Base-by-base conservation (phyloP, 1,140 invertebrate species). In the Cherax quadricarinatus region DNA sequence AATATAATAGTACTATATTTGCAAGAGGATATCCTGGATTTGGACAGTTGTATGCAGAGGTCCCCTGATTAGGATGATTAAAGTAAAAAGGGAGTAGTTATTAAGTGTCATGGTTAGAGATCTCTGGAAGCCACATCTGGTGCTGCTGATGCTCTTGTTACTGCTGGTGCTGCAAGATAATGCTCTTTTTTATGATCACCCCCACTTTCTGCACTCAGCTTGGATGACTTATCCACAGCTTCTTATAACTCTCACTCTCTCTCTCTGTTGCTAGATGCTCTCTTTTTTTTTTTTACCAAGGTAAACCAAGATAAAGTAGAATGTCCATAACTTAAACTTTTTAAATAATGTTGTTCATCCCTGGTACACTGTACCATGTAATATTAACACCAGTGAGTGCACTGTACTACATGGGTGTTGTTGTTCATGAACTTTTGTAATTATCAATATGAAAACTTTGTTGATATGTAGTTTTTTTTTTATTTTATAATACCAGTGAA, bases 121-220 rank as follows among this genome's bases (percentile, higher is more conserved):
- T 12, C 30, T n/a, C 70, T n/a, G 14, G n/a, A 53, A 83, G 81
- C 81, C 81, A 83, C 81, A 83, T 57, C 70, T 75, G 70, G 16
- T 75, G 70, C 81, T 83, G 81, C 80, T 81, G 80, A 81, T 81
- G 80, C 80, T 51, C 51, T 5, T 57, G 81, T 51, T 57, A 57
- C 51, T 83, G 81, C 81, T 83, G 81, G 21, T 83, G 81, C 79
- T 81, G 79, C 79, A 51, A 53, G 14, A 81, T 18, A 10, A 81
- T 81, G 48, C 79, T 48, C 9, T 81, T 51, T 57, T 81, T 81
- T 51, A 18, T 66, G 14, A 18, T 66, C 62, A 66, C 62, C 18
- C 30, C 62, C 62, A 66, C 62, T 66, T 75, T 30, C 16, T 75
- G 70, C 70, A 75, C 70, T 30, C 6, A 75, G 24, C 24, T 75